Percentiles rank a stretch among this genome's conserved stretches.
These are phyloP conservation scores for Onychomys leucogaster DNA, from an alignment of 2,797 vertebrate species.

Conservation along the genomic window DNA sequence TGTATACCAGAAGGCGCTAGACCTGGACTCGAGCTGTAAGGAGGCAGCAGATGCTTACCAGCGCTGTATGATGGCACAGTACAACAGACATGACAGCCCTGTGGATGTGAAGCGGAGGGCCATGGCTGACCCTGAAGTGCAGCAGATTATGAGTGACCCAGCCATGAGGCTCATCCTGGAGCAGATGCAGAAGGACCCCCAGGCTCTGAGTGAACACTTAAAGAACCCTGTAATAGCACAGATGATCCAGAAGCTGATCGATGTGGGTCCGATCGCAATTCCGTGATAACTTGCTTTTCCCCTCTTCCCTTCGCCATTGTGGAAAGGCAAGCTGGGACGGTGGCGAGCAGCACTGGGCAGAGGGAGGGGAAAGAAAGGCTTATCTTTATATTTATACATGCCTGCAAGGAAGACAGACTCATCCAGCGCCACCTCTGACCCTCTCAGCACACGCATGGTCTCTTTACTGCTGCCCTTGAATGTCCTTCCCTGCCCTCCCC, in stretches of 20 bases:
- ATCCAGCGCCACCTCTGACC: constrained; percentile 67
- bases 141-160: constrained; percentile 98
- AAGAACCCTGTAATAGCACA: constrained; percentile 97
- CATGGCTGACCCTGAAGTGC: constrained; percentile 96
- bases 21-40: constrained; percentile 95
- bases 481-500: constrained; percentile 19
- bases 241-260: constrained; percentile 98
- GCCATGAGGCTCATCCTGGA: constrained; percentile 98
- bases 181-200: constrained; percentile 99
- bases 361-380: neutral
- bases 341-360: constrained; percentile 35
- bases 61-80: constrained; percentile 94
- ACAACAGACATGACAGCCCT: constrained; percentile 94
- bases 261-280: constrained; percentile 96
- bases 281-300: constrained; percentile 89
- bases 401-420: constrained; percentile 58
- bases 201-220: constrained; percentile 97
- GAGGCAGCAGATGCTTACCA: constrained; percentile 95
- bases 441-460: constrained; percentile 81
- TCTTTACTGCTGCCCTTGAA: constrained; percentile 63
- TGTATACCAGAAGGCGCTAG: constrained; percentile 95
- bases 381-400: constrained; percentile 76
- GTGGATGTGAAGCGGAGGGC: constrained; percentile 96
- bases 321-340: constrained; percentile 82
- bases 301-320: constrained; percentile 67